Percentiles rank a stretch among this genome's conserved stretches.
Evolutionary conservation across 2,888 invertebrate species (phyloP).

Genomic region (Entomobrya multifasciata): DNA sequence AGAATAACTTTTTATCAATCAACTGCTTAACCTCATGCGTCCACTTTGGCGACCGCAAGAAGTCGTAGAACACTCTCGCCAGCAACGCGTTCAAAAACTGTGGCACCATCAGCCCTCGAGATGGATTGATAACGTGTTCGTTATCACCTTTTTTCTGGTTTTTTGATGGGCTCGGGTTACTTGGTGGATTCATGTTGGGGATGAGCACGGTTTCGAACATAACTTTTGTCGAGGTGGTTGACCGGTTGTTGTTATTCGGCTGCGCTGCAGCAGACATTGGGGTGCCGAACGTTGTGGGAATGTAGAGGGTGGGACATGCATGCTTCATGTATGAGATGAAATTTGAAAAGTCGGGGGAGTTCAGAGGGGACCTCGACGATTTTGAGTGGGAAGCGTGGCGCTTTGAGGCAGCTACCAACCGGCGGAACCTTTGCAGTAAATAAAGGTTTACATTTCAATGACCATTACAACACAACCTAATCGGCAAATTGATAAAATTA

Average conservation of each 20-base stretch:
- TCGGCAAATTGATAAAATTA: no score
- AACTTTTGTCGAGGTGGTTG: constrained; percentile 10
- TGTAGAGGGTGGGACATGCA: constrained; percentile 54
- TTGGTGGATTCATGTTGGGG: not conserved
- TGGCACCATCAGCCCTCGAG: constrained; percentile 79
- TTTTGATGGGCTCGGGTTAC: constrained; percentile 3
- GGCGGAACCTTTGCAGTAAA: constrained; percentile 63
- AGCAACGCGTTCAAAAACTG: constrained; percentile 90
- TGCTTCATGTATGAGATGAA: constrained; percentile 69
- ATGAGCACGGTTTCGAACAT: constrained; percentile 22
- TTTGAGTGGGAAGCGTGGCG: not conserved
- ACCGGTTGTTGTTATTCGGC: no score
- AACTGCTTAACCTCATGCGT: constrained; percentile 87
- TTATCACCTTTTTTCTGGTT: constrained; percentile 73
- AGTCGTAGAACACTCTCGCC: constrained; percentile 90
- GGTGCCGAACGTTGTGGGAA: not conserved
- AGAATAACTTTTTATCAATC: constrained; percentile 92
- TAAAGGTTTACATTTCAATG: no score
- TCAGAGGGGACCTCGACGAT: not conserved
- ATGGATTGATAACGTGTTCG: constrained; percentile 43
- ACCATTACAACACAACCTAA: no score
- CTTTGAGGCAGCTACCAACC: constrained; percentile 27
- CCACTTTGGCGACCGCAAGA: constrained; percentile 88
- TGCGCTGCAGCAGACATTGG: no score
- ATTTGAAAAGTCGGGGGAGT: constrained; percentile 5